Conservation (phyloP, 2,113 vertebrate genomes). For the Chaetodon auriga region DNA sequence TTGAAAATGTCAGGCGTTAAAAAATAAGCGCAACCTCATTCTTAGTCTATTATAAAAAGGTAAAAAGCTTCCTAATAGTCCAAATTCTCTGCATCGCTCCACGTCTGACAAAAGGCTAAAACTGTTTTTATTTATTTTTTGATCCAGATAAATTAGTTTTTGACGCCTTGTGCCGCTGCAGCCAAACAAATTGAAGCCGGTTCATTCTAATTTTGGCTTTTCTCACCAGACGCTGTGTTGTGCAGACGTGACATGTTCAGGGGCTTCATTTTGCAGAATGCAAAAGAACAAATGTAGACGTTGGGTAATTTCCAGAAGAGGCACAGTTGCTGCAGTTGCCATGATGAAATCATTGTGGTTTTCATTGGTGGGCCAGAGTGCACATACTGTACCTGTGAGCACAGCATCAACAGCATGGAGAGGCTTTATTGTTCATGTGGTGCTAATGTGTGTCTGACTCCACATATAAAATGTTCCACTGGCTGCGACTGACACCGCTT, state of each 20-base stretch:
- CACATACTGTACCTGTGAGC: neutral
- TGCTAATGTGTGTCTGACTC: neutral
- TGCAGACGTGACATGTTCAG: neutral
- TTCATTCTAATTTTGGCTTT: neutral
- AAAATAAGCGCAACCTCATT: neutral
- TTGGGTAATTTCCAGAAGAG: neutral
- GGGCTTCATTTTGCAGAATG: neutral
- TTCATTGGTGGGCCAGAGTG: neutral
- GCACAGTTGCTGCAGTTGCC: neutral
- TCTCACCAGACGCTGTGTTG: neutral
- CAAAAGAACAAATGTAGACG: neutral
- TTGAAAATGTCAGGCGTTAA: neutral
- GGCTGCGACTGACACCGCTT: neutral
- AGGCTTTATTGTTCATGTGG: neutral
- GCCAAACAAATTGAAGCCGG: neutral
- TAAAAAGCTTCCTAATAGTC: neutral
- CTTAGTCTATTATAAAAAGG: neutral
- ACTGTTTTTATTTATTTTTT: too few species aligned
- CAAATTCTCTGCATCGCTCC: neutral
- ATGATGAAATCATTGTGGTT: neutral
- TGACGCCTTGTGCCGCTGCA: neutral
- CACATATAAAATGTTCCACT: neutral
- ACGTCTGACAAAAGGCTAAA: neutral
- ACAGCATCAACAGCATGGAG: neutral
- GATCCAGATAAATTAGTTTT: neutral